These are phyloP conservation scores for Aphelenchoides fujianensis DNA, from an alignment of 1,140 invertebrate species.

Conservation along the genomic window DNA sequence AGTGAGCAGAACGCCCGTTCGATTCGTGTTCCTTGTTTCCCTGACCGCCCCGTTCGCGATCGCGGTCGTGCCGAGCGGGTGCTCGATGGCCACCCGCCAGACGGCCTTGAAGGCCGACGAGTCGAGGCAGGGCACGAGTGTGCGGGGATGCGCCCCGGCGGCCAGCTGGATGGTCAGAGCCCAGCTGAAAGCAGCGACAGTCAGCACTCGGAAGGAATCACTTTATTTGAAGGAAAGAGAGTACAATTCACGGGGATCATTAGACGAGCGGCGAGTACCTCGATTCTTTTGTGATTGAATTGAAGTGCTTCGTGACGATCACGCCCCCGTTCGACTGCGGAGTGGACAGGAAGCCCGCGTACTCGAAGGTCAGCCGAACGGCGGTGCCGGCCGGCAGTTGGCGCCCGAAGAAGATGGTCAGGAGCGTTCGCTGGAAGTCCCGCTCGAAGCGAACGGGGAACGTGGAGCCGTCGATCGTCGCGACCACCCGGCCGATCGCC, in stretches of 20 bases:
- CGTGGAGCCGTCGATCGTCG: not conserved
- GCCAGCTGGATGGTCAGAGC: not conserved
- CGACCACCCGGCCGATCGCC: not conserved
- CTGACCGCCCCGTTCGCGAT: not conserved
- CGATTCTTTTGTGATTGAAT: not conserved
- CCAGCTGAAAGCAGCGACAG: not conserved
- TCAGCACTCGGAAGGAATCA: not conserved
- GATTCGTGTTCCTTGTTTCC: not conserved
- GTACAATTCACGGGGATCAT: not conserved
- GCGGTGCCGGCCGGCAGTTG: not conserved
- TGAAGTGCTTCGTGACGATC: not conserved
- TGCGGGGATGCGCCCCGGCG: not conserved
- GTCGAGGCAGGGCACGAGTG: not conserved
- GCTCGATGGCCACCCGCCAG: not conserved
- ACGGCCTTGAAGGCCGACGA: not conserved
- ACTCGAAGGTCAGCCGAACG: not conserved
- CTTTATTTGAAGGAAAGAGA: no score
- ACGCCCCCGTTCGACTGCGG: not conserved
- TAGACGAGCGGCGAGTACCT: not conserved
- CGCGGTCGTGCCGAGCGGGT: not conserved
- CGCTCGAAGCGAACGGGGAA: not conserved
- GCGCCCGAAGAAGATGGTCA: not conserved
- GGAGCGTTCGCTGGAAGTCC: not conserved
- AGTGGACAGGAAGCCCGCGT: not conserved
- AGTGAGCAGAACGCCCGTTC: not conserved